Conservation (phyloP, 2,113 vertebrate genomes). For the Notarius lentiginosus region DNA sequence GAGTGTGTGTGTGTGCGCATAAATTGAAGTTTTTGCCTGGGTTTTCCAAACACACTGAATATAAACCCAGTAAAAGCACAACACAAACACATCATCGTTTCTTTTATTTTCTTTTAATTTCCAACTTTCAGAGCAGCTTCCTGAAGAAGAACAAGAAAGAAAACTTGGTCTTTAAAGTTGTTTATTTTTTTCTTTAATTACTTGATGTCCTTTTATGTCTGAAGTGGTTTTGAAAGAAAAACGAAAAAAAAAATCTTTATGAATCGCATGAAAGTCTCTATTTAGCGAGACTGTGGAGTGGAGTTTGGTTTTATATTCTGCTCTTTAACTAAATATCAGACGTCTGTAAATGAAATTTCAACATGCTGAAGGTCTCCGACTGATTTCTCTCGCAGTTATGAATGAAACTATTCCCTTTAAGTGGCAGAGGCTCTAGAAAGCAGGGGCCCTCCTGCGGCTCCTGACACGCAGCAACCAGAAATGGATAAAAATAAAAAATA, state of each 20-base stretch:
- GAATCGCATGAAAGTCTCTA: constrained; percentile 50
- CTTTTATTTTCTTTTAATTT: not conserved
- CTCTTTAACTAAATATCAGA: constrained; percentile 53
- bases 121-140: not conserved
- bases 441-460: constrained; percentile 51
- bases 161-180: constrained; percentile 27
- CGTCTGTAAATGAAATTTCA: constrained; percentile 56
- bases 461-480: constrained; percentile 51
- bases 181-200: constrained; percentile 57
- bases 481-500: constrained; percentile 57
- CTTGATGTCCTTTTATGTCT: constrained; percentile 46
- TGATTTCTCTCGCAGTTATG: constrained; percentile 49
- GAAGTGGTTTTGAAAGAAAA: constrained; percentile 47
- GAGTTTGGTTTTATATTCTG: constrained; percentile 49
- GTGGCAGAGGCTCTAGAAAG: constrained; percentile 47
- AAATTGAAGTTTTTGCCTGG: not conserved
- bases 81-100: not conserved
- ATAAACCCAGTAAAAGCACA: not conserved
- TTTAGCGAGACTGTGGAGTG: constrained; percentile 50
- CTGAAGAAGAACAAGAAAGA: not conserved
- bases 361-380: constrained; percentile 51
- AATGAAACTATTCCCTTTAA: constrained; percentile 56
- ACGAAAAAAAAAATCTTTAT: constrained; percentile 31
- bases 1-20: not conserved
- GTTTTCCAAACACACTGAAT: not conserved